Evolutionary conservation across 2,113 vertebrate genomes (phyloP).

Genomic region (Poecilia latipinna): DNA sequence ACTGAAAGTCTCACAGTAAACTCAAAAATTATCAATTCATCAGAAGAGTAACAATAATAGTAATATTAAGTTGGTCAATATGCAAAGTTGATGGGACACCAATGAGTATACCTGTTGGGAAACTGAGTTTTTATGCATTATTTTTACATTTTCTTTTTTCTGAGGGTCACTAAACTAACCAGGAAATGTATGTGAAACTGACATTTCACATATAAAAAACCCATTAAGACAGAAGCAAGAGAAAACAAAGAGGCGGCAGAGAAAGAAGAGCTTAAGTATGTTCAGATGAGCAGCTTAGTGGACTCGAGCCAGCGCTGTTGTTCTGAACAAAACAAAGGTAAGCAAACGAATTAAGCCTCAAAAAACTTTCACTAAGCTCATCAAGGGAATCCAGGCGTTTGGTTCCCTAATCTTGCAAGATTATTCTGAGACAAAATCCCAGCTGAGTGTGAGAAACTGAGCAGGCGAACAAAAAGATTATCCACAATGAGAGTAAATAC

Average conservation of each 20-base stretch:
- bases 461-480: not conserved
- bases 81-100: no score
- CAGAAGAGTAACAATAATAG: no score
- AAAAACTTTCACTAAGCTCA: constrained; percentile 62
- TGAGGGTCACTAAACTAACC: not conserved
- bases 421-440: constrained; percentile 33
- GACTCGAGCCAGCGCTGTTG: constrained; percentile 26
- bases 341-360: constrained; percentile 60
- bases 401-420: constrained; percentile 54
- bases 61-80: no score
- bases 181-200: not conserved
- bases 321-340: constrained; percentile 54
- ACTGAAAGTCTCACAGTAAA: not conserved
- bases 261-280: constrained; percentile 16
- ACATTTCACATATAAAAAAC: not conserved
- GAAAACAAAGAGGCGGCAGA: not conserved
- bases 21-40: no score
- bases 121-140: not conserved
- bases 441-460: constrained; percentile 5
- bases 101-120: no score
- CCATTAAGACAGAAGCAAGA: constrained; percentile 1
- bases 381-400: constrained; percentile 56
- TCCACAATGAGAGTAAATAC: constrained; percentile 11
- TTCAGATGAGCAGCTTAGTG: constrained; percentile 53
- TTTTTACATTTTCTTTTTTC: not conserved